Evolutionary conservation across 1,140 invertebrate genomes (phyloP), one percentile per base, ranked within the genome.

Genomic region (Drosophila asahinai): DNA sequence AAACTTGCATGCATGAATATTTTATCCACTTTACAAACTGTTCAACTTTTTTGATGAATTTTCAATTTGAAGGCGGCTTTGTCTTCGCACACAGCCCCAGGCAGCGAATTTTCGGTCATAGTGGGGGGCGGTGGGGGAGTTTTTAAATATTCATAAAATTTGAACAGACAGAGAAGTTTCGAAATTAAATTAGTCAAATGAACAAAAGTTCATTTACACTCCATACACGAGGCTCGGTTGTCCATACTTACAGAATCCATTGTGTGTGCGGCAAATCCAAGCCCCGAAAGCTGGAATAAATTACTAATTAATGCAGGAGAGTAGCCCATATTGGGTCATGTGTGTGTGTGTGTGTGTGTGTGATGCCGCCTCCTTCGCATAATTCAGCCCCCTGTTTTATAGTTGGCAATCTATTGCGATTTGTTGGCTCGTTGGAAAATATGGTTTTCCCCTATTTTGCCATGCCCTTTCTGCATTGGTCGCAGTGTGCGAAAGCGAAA

Each of bases 141-240:
- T 89, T 79, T 89, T 84, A 89, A 89, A 89, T 89, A 89, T 89
- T 89, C 84, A 89, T 90, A 84, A 89, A 89, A 89, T 89, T 84
- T 83, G 63, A 57, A 74, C 55, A 43, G 67, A 63, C 73, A 89
- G 64, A 77, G 62, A 86, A 89, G 81, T 89, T 89, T 90, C 12
- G 42, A 86, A 89, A 89, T 89, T 66, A 79, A 90, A 89, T 89
- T 89, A 89, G 78, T 90, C 86, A 89, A 89, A 89, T 89, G 84
- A 84, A 89, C 77, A 87, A 68, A 89, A 83, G 82, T 65, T 83
- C 72, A 75, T 68, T 80, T 80, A 80, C 77, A 70, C 71, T 58
- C 51, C 40, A 65, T 25, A 54, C 25, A 63, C 36, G 54, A 42
- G 38, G 57, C 22, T 27, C 27, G 42, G 45, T 38, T 58, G 40